A percentile compares a stretch with the other conserved stretches of the same genome.
Conservation (phyloP, 2,888 invertebrate species). For the Parnassius smintheus region DNA sequence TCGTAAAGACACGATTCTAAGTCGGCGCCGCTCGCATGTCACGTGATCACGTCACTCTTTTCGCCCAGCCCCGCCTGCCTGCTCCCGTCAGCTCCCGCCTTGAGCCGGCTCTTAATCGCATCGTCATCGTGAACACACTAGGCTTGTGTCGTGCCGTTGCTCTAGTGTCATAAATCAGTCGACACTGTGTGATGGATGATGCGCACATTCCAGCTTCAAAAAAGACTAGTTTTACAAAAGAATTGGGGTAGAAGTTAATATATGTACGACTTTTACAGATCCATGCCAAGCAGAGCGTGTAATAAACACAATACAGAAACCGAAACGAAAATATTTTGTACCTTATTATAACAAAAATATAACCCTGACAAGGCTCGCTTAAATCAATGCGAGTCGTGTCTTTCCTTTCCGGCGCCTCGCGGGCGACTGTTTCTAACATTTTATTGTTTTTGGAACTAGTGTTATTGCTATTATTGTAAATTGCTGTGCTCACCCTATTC, state of each 20-base stretch:
- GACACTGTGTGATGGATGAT: constrained; percentile 28
- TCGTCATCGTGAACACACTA: constrained; percentile 69
- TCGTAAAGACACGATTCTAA: constrained; percentile 42
- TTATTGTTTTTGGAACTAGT: constrained; percentile 58
- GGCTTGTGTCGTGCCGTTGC: constrained; percentile 62
- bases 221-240: constrained; percentile 11
- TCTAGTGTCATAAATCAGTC: constrained; percentile 74
- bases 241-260: constrained; percentile 7
- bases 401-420: constrained; percentile 53
- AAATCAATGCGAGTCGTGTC: constrained; percentile 37
- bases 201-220: constrained; percentile 2
- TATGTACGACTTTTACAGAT: too few relatives aligned
- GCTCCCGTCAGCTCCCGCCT: constrained; percentile 36
- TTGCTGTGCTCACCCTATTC: constrained; percentile 39
- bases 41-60: constrained; percentile 47
- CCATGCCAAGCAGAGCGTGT: too few relatives aligned
- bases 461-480: constrained; percentile 65
- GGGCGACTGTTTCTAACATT: constrained; percentile 62
- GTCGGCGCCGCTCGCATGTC: constrained; percentile 50
- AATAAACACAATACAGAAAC: too few relatives aligned
- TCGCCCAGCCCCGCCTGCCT: constrained; percentile 33
- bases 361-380: constrained; percentile 45
- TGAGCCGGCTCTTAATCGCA: constrained; percentile 57
- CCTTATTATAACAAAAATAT: neutral
- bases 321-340: too few relatives aligned